Evolutionary conservation across 2,888 invertebrate genomes (phyloP).

Genomic region (Trachelus tabidus): DNA sequence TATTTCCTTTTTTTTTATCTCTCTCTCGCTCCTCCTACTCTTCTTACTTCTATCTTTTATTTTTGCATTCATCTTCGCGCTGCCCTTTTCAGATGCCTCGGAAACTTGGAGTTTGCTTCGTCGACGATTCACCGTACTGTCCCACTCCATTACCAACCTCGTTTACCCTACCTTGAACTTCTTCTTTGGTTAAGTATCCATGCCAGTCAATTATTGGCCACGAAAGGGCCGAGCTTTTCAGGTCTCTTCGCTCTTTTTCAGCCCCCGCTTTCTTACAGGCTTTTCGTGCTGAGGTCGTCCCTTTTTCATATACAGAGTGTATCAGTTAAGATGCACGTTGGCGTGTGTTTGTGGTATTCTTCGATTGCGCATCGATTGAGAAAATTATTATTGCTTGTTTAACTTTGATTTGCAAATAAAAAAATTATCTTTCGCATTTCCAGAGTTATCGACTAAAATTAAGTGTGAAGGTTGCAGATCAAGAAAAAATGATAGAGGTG

Average conservation of each 20-base stretch:
- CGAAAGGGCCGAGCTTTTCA: neutral
- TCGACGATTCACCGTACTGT: neutral
- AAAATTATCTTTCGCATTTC: too few species aligned
- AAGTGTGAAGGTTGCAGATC: too few species aligned
- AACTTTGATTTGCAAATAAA: too few species aligned
- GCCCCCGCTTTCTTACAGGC: conserved; percentile 10
- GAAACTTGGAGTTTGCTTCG: neutral
- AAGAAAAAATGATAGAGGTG: too few species aligned
- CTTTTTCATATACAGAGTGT: too few species aligned
- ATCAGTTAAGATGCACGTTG: too few species aligned
- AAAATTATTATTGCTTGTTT: too few species aligned
- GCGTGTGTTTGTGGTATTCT: too few species aligned
- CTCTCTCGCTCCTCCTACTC: conserved; percentile 5
- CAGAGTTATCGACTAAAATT: too few species aligned
- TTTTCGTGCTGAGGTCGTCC: neutral
- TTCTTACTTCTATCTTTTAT: conserved; percentile 1
- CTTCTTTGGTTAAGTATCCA: neutral
- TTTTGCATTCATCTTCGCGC: neutral
- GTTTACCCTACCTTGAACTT: neutral
- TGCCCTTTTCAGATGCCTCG: neutral
- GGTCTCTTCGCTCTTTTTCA: conserved; percentile 13
- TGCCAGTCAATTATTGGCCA: conserved; percentile 5
- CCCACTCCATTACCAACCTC: neutral
- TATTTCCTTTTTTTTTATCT: conserved; percentile 6
- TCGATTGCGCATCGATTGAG: too few species aligned